phyloP scores from a whole-genome alignment of 2,888 invertebrate species.

The Coleophora flavipennella region DNA sequence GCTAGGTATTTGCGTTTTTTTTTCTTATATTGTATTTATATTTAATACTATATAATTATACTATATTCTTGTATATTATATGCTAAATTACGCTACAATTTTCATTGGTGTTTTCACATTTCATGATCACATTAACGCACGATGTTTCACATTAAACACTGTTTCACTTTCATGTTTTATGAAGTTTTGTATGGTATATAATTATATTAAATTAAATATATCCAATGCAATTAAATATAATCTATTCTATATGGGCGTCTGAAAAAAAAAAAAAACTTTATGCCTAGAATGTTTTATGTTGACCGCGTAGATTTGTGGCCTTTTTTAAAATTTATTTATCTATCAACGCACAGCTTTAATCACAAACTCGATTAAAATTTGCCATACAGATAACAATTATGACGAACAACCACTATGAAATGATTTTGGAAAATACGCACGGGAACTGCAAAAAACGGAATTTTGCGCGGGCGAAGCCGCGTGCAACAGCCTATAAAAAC shows the following conservation, averaged over 20 bases:
- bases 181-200: background rate
- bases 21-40: background rate
- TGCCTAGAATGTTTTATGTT: background rate
- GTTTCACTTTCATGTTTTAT: background rate
- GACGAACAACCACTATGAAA: too few species aligned
- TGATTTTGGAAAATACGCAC: too few species aligned
- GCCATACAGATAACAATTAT: too few species aligned
- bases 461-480: too few species aligned
- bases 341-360: too few species aligned
- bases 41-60: conserved; percentile 1
- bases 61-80: conserved; percentile 4
- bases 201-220: conserved; percentile 3
- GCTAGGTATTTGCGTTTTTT: background rate
- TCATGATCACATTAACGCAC: conserved; percentile 15
- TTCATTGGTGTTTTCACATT: conserved; percentile 18
- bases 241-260: conserved; percentile 17
- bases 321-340: too few species aligned
- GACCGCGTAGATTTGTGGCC: conserved; percentile 4
- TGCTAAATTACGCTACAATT: conserved; percentile 1
- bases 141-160: conserved; percentile 2
- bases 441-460: too few species aligned
- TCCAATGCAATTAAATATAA: conserved; percentile 5
- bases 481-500: too few species aligned
- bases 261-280: conserved; percentile 4
- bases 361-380: too few species aligned